These are phyloP conservation scores for Emys orbicularis DNA, from an alignment of 2,797 vertebrate genomes.

Conservation along the genomic window DNA sequence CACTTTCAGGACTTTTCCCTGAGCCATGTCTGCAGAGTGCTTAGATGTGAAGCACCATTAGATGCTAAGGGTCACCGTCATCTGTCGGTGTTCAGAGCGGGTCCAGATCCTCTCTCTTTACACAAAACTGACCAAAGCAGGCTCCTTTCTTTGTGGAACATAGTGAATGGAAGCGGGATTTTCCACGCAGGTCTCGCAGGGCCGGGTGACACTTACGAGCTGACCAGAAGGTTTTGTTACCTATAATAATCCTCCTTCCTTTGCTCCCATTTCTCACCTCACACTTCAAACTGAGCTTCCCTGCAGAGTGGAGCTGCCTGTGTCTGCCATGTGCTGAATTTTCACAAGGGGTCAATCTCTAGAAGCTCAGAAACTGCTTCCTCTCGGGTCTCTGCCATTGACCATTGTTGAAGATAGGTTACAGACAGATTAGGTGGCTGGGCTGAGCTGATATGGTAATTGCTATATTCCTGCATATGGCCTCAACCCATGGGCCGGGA, in stretches of 20 bases:
- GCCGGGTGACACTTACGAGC: too few species aligned
- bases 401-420: not conserved
- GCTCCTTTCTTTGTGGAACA: not conserved
- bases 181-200: not conserved
- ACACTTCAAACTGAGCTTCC: not conserved
- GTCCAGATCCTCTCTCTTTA: not conserved
- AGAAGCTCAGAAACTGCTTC: not conserved
- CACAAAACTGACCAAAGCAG: not conserved
- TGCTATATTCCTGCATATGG: not conserved
- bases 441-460: not conserved
- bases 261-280: not conserved
- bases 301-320: not conserved
- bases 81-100: not conserved
- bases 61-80: not conserved
- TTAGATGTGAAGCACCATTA: not conserved
- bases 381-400: not conserved
- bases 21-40: not conserved
- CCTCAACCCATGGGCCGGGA: not conserved
- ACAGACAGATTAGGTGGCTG: not conserved
- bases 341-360: not conserved
- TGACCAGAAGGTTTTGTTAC: not conserved
- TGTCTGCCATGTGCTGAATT: not conserved
- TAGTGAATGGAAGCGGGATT: not conserved
- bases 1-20: not conserved
- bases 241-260: not conserved